Conservation (phyloP, 1,140 invertebrate genomes). For the Calephelis virginiensis region DNA sequence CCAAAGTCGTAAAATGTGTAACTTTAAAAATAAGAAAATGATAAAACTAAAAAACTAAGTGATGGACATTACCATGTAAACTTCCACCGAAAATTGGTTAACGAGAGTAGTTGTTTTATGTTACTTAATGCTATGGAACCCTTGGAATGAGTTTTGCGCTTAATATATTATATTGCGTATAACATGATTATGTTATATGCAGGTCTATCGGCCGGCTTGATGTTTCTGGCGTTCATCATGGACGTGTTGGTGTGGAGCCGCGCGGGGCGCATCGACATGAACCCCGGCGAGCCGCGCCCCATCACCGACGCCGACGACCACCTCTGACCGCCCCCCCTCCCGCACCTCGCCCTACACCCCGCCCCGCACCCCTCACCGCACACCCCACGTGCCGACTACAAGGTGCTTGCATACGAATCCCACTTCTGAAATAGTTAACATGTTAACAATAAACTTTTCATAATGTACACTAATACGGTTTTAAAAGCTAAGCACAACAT, state of each 20-base stretch:
- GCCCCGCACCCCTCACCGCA: not conserved
- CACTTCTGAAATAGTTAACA: slow-evolving; percentile 34
- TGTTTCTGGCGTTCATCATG: slow-evolving; percentile 89
- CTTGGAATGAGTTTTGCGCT: too few relatives aligned
- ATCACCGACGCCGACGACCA: slow-evolving; percentile 16
- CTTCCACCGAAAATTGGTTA: too few relatives aligned
- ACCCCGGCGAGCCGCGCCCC: slow-evolving; percentile 58
- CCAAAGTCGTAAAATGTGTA: too few relatives aligned
- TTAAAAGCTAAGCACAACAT: not conserved
- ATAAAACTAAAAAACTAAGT: too few relatives aligned
- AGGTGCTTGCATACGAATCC: slow-evolving; percentile 40
- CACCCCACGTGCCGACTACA: not conserved
- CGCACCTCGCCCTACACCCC: slow-evolving; percentile 17
- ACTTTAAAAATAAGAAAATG: too few relatives aligned
- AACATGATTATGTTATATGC: too few relatives aligned
- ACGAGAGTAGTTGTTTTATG: too few relatives aligned
- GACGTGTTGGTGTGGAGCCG: slow-evolving; percentile 91
- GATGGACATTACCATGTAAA: too few relatives aligned
- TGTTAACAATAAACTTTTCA: not conserved
- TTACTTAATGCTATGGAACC: too few relatives aligned
- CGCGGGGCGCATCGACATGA: slow-evolving; percentile 86
- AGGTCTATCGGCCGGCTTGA: slow-evolving; percentile 90
- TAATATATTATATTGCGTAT: too few relatives aligned
- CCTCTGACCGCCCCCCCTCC: slow-evolving; percentile 27
- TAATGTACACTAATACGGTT: too few relatives aligned